Conservation (phyloP, 2,888 invertebrate genomes). For the Parochlus steinenii region DNA sequence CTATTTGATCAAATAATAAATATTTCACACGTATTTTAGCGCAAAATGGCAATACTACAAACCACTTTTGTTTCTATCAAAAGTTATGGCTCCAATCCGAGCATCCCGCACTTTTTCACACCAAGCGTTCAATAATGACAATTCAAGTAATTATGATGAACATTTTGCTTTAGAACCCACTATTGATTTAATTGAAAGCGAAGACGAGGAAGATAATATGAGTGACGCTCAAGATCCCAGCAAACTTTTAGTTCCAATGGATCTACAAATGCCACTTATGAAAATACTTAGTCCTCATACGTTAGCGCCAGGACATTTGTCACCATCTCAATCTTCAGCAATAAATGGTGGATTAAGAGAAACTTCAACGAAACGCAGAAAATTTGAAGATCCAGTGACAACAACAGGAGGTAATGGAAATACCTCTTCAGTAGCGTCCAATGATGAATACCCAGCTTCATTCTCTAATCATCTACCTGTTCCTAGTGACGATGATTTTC, state of each 20-base stretch:
- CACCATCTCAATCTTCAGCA: neutral
- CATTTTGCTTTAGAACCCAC: constrained; percentile 9
- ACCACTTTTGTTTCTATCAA: constrained; percentile 27
- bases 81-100: constrained; percentile 19
- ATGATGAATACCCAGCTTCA: constrained; percentile 9
- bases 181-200: constrained; percentile 11
- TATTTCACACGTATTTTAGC: too few species aligned
- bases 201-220: constrained; percentile 7
- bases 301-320: constrained; percentile 1
- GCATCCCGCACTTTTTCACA: constrained; percentile 6
- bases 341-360: neutral
- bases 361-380: constrained; percentile 5
- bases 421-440: too few species aligned
- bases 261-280: too few species aligned
- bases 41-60: constrained; percentile 31
- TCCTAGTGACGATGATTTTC: constrained; percentile 29
- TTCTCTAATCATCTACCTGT: too few species aligned
- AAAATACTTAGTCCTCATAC: too few species aligned
- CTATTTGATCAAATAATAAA: too few species aligned
- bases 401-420: constrained; percentile 10
- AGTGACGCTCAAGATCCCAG: constrained; percentile 4
- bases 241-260: constrained; percentile 8
- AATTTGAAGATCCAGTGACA: constrained; percentile 11
- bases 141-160: constrained; percentile 8
- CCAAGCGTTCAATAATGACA: constrained; percentile 1